Percentiles rank a stretch among this genome's conserved stretches.
These are phyloP conservation scores for Synaphobranchus kaupii DNA, from an alignment of 2,797 vertebrate species.

Conservation along the genomic window DNA sequence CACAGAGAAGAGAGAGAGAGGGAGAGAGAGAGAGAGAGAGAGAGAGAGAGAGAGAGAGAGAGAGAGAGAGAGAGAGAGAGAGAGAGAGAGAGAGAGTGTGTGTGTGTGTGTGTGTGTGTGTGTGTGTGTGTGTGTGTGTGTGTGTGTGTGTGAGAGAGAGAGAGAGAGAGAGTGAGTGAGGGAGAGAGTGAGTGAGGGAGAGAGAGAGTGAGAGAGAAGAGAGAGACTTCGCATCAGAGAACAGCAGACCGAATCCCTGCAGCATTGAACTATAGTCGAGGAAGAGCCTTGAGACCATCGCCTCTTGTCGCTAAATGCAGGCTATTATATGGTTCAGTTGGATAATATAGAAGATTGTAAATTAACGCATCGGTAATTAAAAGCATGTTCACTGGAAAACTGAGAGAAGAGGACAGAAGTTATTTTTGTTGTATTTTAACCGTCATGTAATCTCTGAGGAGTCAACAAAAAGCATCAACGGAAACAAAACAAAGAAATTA, in stretches of 20 bases:
- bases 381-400: conserved; percentile 58
- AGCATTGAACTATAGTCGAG: conserved; percentile 73
- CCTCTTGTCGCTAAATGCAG: conserved; percentile 60
- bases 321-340: conserved; percentile 55
- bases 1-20: conserved; percentile 26
- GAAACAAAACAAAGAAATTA: conserved; percentile 44
- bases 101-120: too few species aligned
- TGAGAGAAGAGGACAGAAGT: conserved; percentile 50
- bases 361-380: conserved; percentile 43
- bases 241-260: conserved; percentile 78
- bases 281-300: conserved; percentile 63
- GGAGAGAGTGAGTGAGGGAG: conserved; percentile 45
- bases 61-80: conserved; percentile 42
- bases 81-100: conserved; percentile 63
- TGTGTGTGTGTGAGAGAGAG: conserved; percentile 32
- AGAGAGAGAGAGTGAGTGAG: conserved; percentile 48
- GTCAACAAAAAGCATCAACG: conserved; percentile 47
- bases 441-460: conserved; percentile 58
- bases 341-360: conserved; percentile 58
- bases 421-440: conserved; percentile 44
- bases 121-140: too few species aligned
- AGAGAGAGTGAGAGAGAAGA: conserved; percentile 43
- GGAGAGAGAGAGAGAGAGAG: conserved; percentile 39
- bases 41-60: conserved; percentile 40
- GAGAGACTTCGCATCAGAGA: conserved; percentile 78